phyloP scores from a whole-genome alignment of 2,797 vertebrate genomes.

The Tragopan temminckii region DNA sequence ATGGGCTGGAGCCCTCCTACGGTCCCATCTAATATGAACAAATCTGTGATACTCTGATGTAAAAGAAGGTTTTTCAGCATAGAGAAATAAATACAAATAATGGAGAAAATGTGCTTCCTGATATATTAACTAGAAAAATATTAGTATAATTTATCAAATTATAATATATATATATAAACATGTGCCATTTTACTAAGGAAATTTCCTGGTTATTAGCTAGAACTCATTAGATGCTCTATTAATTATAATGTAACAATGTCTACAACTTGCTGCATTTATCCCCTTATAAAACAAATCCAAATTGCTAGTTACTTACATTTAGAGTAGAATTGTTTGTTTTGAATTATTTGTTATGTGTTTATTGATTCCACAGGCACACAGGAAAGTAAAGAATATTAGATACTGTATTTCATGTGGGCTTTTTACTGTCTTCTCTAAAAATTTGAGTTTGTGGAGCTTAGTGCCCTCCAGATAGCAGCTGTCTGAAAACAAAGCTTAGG shows the following conservation, averaged over 20 bases:
- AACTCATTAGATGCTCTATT: background rate
- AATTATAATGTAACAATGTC: background rate
- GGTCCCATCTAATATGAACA: background rate
- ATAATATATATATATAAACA: background rate
- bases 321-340: background rate
- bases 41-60: rapidly evolving
- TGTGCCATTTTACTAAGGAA: background rate
- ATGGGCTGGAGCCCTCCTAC: background rate
- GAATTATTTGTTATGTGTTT: background rate
- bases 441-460: background rate
- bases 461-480: background rate
- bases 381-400: background rate
- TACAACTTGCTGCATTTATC: background rate
- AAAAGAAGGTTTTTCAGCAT: background rate
- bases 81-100: background rate
- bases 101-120: background rate
- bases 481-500: background rate
- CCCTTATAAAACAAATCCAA: background rate
- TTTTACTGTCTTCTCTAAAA: background rate
- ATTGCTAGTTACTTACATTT: background rate
- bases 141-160: background rate
- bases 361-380: background rate
- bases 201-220: background rate
- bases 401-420: background rate
- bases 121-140: background rate